These are phyloP conservation scores for Palaemon carinicauda DNA, from an alignment of 1,140 invertebrate species.

Conservation along the genomic window DNA sequence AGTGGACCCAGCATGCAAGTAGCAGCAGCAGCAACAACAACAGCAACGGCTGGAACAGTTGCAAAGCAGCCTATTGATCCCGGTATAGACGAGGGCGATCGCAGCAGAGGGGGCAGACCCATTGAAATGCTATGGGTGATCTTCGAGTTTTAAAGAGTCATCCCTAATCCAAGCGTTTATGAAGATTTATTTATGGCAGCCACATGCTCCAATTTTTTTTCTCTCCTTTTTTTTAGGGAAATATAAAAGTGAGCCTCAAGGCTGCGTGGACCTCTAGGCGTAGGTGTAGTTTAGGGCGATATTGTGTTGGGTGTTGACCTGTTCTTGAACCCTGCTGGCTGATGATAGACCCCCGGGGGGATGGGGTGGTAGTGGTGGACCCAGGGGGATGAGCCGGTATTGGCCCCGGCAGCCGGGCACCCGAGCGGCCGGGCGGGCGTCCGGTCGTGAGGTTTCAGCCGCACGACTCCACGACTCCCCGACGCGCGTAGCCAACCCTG, in stretches of 20 bases:
- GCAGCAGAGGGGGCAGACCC: neutral
- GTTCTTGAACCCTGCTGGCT: neutral
- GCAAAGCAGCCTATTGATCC: neutral
- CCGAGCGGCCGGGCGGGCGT: no score
- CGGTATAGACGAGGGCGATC: neutral
- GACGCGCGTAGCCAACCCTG: neutral
- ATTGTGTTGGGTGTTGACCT: conserved; percentile 22
- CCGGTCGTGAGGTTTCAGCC: neutral
- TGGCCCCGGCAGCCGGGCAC: neutral
- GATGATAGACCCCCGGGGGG: neutral
- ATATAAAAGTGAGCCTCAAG: neutral
- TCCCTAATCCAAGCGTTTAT: neutral
- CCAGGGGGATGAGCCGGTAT: neutral
- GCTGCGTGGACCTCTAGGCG: conserved; percentile 6
- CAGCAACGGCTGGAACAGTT: neutral
- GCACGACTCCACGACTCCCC: conserved; percentile 17
- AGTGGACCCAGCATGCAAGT: no score
- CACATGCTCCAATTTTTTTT: neutral
- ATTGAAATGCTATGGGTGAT: conserved; percentile 12
- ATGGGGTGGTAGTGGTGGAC: neutral
- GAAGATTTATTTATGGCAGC: neutral
- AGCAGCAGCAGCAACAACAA: no score
- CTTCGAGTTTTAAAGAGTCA: neutral
- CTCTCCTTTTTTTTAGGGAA: neutral
- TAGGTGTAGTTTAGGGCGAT: conserved; percentile 29